Conservation (phyloP, 2,888 invertebrate species). For the Cepaea hortensis region DNA sequence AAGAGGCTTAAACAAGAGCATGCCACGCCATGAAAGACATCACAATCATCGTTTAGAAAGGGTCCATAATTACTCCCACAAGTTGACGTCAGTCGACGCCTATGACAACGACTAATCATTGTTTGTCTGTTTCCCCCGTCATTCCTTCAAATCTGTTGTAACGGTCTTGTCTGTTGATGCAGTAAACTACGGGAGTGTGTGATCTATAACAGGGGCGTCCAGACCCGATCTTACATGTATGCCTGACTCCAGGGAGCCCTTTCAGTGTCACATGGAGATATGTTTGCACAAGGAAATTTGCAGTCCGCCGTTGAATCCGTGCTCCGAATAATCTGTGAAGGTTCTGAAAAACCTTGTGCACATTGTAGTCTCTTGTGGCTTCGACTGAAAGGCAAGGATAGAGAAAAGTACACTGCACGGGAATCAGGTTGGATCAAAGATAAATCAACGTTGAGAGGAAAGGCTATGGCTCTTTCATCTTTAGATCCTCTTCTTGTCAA, state of each 20-base stretch:
- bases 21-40: too few relatives aligned
- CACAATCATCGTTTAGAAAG: too few relatives aligned
- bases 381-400: slow-evolving; percentile 17
- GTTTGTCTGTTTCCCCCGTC: background rate
- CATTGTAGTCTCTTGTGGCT: background rate
- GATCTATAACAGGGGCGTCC: slow-evolving; percentile 30
- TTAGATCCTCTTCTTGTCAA: slow-evolving; percentile 34
- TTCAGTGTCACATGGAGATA: slow-evolving; percentile 1
- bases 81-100: background rate
- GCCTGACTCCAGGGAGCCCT: background rate
- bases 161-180: slow-evolving; percentile 16
- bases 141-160: background rate
- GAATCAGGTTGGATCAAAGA: slow-evolving; percentile 41
- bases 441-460: slow-evolving; percentile 16
- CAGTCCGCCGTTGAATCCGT: slow-evolving; percentile 32
- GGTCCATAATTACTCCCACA: background rate
- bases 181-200: background rate
- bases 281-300: slow-evolving; percentile 40
- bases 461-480: slow-evolving; percentile 38
- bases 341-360: slow-evolving; percentile 24
- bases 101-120: background rate
- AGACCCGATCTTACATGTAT: slow-evolving; percentile 7
- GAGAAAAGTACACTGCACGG: slow-evolving; percentile 21
- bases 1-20: too few relatives aligned
- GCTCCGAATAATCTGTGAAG: slow-evolving; percentile 29